Evolutionary conservation across 2,797 vertebrate genomes (phyloP).

Genomic region (Squalus acanthias): DNA sequence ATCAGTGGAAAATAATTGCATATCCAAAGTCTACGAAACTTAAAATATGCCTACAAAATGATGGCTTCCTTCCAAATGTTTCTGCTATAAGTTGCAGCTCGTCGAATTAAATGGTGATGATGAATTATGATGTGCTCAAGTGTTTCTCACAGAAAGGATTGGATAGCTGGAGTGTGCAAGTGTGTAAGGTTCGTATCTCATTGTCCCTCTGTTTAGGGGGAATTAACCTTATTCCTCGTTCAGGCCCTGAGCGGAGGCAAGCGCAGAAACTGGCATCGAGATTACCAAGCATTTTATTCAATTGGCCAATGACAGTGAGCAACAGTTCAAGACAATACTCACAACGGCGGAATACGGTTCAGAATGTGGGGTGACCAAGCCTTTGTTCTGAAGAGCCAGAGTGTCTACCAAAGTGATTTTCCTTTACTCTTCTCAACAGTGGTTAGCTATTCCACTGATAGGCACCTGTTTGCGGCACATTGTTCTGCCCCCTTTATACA

Average conservation of each 20-base stretch:
- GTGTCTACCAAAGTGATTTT: not conserved
- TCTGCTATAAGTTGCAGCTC: not conserved
- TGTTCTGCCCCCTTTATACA: not conserved
- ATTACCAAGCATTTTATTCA: not conserved
- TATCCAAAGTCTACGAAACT: not conserved
- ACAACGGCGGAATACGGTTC: too few species aligned
- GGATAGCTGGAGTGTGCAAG: not conserved
- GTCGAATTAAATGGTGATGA: not conserved
- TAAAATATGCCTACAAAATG: not conserved
- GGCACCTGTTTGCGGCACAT: not conserved
- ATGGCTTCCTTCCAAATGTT: not conserved
- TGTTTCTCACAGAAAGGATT: not conserved
- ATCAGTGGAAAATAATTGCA: not conserved
- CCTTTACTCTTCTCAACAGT: not conserved
- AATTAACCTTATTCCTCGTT: not conserved
- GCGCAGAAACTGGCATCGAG: not conserved
- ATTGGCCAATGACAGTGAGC: not conserved
- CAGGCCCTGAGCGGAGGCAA: not conserved
- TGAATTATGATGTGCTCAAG: not conserved
- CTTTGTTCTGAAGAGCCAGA: too few species aligned
- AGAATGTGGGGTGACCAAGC: too few species aligned
- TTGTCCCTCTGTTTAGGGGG: not conserved
- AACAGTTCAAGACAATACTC: not conserved
- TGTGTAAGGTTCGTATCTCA: not conserved
- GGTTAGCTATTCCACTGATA: not conserved